Base-by-base conservation (phyloP, 2,888 invertebrate species). In the Notocelia uddmanniana region DNA sequence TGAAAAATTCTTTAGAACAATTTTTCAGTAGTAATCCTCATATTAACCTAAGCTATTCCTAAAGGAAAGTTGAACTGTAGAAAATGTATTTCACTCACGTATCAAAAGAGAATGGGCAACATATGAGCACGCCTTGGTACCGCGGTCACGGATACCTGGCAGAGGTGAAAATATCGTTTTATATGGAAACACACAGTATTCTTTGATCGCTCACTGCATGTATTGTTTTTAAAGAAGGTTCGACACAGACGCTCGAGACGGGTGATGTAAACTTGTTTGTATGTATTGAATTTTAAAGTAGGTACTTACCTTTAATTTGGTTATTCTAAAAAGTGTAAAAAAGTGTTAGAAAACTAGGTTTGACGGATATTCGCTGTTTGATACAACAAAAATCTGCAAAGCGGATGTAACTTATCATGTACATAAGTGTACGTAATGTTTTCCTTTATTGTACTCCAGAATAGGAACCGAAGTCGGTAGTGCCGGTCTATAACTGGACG, bases 51-150 rank as follows among this genome's bases (percentile, higher is more conserved):
- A 62, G 57, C 62, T 60, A 62, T 62, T 60, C 68, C 37, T 50
- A 23, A 72, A 72, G 67, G 50, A 67, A 62, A 72, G 48, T 72
- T 57, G 55, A 71, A 67, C 67, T 67, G 21, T 62, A 50, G 54
- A n/a, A 37, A 59, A 48, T 68, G 45, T 78, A 78, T 78, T 77
- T 77, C 41, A 63, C 74, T 78, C 78, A 78, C 78, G 78, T 78
- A 76, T 67, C 60, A 73, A 68, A 64, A 50, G 73, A 74, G 75
- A 75, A 75, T 75, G 72, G 84, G 87, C 87, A 85, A 88, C 89
- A 89, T 89, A 89, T 88, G 89, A 89, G 89, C 85, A 83, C 82
- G 81, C 80, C 84, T 89, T 89, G 80, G 88, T 87, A 89, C 86
- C 83, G 85, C 85, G 89, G 89, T 89, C 89, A 89, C 89, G 89